phyloP scores from a whole-genome alignment of 1,140 invertebrate genomes.

The Archegozetes longisetosus region DNA sequence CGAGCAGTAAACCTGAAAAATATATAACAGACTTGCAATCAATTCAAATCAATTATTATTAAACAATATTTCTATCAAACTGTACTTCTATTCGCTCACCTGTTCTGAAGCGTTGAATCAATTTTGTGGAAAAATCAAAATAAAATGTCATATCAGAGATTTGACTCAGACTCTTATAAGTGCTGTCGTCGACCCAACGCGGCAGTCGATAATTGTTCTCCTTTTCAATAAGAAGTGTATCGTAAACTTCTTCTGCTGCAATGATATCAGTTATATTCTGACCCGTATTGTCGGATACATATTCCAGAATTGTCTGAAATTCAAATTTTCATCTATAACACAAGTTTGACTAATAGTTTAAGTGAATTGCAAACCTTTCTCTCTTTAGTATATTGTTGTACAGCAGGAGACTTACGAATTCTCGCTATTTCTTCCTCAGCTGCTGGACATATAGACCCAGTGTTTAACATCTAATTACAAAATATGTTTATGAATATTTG shows the following conservation, averaged over 20 bases:
- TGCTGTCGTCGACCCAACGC: conserved; percentile 2
- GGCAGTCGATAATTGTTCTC: conserved; percentile 8
- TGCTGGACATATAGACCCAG: conserved; percentile 2
- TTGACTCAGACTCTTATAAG: not conserved
- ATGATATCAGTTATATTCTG: conserved; percentile 2
- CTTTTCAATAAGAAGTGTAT: conserved; percentile 12
- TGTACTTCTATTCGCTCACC: not conserved
- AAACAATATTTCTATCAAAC: no score
- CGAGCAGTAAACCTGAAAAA: conserved; percentile 5
- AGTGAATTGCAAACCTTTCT: conserved; percentile 3
- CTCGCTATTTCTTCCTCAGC: conserved; percentile 1
- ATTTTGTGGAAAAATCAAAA: conserved; percentile 5
- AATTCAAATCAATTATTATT: no score
- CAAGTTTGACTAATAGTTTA: not conserved
- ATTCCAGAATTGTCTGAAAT: conserved; percentile 7
- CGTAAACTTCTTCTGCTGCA: conserved; percentile 8
- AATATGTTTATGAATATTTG: not conserved
- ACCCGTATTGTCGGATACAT: conserved; percentile 11
- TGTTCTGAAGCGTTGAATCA: conserved; percentile 12
- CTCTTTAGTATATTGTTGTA: not conserved
- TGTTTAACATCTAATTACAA: conserved; percentile 3
- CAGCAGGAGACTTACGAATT: not conserved
- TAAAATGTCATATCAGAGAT: conserved; percentile 11
- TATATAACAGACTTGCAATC: not conserved
- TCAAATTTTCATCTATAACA: not conserved